A percentile compares a stretch with the other conserved stretches of the same genome.
These are phyloP conservation scores for Muscicapa striata DNA, from an alignment of 2,797 vertebrate species.

Conservation along the genomic window DNA sequence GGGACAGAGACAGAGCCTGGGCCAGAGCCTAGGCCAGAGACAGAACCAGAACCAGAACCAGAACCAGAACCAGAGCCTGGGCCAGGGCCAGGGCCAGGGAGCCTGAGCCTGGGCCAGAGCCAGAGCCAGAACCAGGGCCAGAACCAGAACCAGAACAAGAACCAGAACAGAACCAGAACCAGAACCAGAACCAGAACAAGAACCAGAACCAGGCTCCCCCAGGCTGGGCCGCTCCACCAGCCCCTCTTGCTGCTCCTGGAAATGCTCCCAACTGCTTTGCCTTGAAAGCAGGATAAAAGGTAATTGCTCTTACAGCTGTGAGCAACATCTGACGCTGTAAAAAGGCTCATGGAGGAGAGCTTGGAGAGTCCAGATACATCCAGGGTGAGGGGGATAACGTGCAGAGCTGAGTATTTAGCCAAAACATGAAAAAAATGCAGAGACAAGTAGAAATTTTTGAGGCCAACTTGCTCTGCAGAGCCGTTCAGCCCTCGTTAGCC, in stretches of 20 bases:
- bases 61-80: too few relatives aligned
- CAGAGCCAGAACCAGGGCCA: background rate
- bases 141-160: background rate
- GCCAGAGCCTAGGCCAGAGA: background rate
- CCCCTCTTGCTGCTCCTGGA: constrained; percentile 37
- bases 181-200: background rate
- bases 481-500: background rate
- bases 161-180: too few relatives aligned
- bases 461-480: background rate
- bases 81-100: background rate
- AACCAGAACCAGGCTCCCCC: background rate
- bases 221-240: constrained; percentile 39
- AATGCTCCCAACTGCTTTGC: constrained; percentile 45
- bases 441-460: background rate
- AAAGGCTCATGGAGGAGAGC: constrained; percentile 14
- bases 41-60: too few relatives aligned
- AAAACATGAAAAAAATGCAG: background rate
- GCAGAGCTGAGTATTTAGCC: background rate
- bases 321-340: constrained; percentile 71
- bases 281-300: constrained; percentile 52
- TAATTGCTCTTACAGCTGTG: constrained; percentile 70
- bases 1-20: too few relatives aligned
- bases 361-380: constrained; percentile 15
- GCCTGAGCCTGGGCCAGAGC: background rate
- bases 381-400: constrained; percentile 9